A percentile compares a stretch with the other conserved stretches of the same genome.
Evolutionary conservation across 2,797 vertebrate species (phyloP).

Genomic region (Pipistrellus pygmaeus): DNA sequence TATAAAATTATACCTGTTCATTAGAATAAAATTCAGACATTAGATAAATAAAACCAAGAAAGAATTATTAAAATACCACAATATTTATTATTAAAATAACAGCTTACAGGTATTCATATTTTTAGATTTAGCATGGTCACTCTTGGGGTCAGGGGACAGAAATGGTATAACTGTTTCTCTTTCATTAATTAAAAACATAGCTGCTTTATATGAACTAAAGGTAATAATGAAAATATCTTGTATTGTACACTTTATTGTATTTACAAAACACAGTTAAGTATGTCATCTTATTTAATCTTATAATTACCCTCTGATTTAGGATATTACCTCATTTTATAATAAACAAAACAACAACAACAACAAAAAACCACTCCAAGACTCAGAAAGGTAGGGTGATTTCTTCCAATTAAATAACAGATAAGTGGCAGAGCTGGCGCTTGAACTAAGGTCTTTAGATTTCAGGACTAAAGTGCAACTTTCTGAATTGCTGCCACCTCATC

Average conservation of each 20-base stretch:
- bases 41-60: conserved; percentile 46
- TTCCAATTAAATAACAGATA: conserved; percentile 11
- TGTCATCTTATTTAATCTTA: conserved; percentile 7
- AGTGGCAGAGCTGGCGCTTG: not conserved
- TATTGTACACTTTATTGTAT: not conserved
- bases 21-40: conserved; percentile 50
- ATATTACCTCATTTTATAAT: conserved; percentile 22
- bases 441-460: conserved; percentile 32
- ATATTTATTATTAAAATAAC: not conserved
- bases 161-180: not conserved
- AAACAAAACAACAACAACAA: not conserved
- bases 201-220: conserved; percentile 21
- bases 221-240: not conserved
- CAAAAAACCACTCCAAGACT: not conserved
- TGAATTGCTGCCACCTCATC: not conserved
- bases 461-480: not conserved
- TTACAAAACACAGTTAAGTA: conserved; percentile 36
- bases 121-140: not conserved
- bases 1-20: conserved; percentile 21
- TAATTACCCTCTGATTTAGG: conserved; percentile 7
- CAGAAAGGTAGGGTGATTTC: not conserved
- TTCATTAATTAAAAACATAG: not conserved
- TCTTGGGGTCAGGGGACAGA: not conserved
- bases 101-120: conserved; percentile 2
- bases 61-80: conserved; percentile 10